Percentiles rank a stretch among this genome's conserved stretches.
Evolutionary conservation across 2,888 invertebrate species (phyloP).

Genomic region (Miltochrista miniata): DNA sequence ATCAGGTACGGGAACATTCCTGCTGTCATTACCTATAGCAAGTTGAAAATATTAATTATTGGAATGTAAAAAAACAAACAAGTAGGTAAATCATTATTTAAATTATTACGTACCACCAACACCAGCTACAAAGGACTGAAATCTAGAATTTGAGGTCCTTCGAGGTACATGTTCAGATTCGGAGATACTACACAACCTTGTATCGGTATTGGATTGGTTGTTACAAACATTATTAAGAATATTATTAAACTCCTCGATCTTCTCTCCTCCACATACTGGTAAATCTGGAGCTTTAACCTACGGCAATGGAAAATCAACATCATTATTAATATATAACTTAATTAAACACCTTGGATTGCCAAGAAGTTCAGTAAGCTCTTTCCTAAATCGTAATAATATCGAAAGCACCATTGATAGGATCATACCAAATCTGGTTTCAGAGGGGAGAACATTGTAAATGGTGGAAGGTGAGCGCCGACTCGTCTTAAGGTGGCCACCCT

Average conservation of each 20-base stretch:
- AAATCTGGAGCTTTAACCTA: slow-evolving; percentile 40
- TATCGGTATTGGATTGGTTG: slow-evolving; percentile 32
- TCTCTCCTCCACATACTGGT: slow-evolving; percentile 47
- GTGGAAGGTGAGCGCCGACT: too few relatives aligned
- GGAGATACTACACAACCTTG: slow-evolving; percentile 13
- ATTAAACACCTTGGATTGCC: too few relatives aligned
- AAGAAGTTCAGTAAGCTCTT: too few relatives aligned
- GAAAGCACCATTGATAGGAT: too few relatives aligned
- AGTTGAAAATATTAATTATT: slow-evolving; percentile 9
- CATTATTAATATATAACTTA: too few relatives aligned
- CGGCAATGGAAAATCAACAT: neutral
- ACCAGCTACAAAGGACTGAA: slow-evolving; percentile 61
- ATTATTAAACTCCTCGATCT: slow-evolving; percentile 57
- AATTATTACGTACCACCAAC: slow-evolving; percentile 40
- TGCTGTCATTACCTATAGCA: slow-evolving; percentile 44
- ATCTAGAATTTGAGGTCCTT: slow-evolving; percentile 47
- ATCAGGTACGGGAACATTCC: slow-evolving; percentile 56
- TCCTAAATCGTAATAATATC: too few relatives aligned
- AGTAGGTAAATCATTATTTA: neutral
- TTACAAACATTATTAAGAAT: slow-evolving; percentile 52
- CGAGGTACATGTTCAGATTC: slow-evolving; percentile 28
- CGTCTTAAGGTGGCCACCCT: too few relatives aligned
- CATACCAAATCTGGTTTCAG: too few relatives aligned
- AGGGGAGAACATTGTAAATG: too few relatives aligned
- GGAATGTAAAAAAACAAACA: neutral